A percentile compares a stretch with the other conserved stretches of the same genome.
These are phyloP conservation scores for Adelognathus sp. DNA, from an alignment of 2,888 invertebrate species.

Conservation along the genomic window DNA sequence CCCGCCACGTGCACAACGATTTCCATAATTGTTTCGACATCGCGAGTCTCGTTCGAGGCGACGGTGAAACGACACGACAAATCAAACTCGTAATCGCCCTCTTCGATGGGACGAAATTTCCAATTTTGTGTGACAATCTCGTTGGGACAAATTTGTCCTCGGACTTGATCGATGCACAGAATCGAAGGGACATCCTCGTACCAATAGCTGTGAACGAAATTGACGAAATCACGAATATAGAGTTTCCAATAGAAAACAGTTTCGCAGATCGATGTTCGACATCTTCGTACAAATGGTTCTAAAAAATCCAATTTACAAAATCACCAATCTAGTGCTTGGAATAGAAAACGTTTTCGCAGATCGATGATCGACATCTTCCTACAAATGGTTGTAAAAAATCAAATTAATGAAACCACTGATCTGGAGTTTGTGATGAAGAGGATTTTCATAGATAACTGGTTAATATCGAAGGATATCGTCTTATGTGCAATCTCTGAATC, in stretches of 20 bases:
- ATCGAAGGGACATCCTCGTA: conserved; percentile 56
- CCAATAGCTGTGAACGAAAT: conserved; percentile 62
- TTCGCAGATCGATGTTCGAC: too few relatives aligned
- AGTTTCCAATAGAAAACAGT: neutral
- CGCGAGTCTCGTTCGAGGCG: conserved; percentile 16
- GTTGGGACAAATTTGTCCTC: conserved; percentile 65
- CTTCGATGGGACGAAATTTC: conserved; percentile 63
- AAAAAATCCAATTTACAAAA: too few relatives aligned
- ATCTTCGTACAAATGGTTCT: too few relatives aligned
- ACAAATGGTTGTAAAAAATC: too few relatives aligned
- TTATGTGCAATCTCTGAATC: too few relatives aligned
- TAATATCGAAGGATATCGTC: too few relatives aligned
- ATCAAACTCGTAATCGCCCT: conserved; percentile 62
- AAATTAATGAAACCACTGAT: too few relatives aligned
- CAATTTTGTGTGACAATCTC: conserved; percentile 67
- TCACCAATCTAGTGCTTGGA: neutral
- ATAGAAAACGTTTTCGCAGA: too few relatives aligned
- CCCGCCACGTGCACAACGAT: conserved; percentile 53
- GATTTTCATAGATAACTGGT: too few relatives aligned
- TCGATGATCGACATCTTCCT: too few relatives aligned
- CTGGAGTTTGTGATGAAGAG: too few relatives aligned
- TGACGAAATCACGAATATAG: neutral
- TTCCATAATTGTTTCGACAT: conserved; percentile 11
- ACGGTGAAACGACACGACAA: conserved; percentile 57
- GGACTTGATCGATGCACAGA: conserved; percentile 51